These are phyloP conservation scores for Dolichotis patagonum DNA, from an alignment of 2,113 vertebrate genomes.

Conservation along the genomic window DNA sequence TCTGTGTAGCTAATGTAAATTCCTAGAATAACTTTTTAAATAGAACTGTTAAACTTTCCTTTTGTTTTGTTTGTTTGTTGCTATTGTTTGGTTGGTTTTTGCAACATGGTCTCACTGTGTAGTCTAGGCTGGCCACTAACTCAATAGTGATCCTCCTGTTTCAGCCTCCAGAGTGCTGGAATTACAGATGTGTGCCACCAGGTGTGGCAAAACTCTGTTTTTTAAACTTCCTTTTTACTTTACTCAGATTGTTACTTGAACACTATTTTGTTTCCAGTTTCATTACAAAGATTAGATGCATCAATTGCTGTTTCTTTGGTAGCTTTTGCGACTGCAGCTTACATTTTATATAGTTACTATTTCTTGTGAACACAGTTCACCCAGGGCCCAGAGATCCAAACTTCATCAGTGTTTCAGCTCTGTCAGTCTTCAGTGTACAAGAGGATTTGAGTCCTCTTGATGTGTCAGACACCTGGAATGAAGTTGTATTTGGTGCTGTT, in stretches of 20 bases:
- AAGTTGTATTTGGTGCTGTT: neutral
- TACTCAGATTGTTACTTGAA: slow-evolving; percentile 23
- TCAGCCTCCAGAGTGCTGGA: neutral
- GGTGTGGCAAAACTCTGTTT: neutral
- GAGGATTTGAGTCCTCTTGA: neutral
- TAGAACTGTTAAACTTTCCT: neutral
- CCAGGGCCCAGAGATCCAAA: neutral
- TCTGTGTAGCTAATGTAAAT: neutral
- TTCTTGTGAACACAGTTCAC: neutral
- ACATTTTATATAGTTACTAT: neutral
- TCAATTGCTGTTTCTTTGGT: neutral
- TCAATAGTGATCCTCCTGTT: neutral
- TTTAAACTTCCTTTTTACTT: slow-evolving; percentile 3
- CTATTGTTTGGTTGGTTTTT: neutral
- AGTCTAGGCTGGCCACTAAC: neutral
- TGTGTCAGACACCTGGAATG: neutral
- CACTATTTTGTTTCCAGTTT: neutral
- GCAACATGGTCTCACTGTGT: neutral
- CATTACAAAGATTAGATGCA: neutral
- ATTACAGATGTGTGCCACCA: neutral
- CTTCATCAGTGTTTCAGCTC: neutral
- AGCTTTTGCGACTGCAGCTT: neutral
- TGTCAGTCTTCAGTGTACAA: neutral
- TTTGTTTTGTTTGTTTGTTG: neutral
- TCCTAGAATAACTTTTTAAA: neutral